Conservation (phyloP, 2,797 vertebrate genomes). For the Cottoperca gobio region DNA sequence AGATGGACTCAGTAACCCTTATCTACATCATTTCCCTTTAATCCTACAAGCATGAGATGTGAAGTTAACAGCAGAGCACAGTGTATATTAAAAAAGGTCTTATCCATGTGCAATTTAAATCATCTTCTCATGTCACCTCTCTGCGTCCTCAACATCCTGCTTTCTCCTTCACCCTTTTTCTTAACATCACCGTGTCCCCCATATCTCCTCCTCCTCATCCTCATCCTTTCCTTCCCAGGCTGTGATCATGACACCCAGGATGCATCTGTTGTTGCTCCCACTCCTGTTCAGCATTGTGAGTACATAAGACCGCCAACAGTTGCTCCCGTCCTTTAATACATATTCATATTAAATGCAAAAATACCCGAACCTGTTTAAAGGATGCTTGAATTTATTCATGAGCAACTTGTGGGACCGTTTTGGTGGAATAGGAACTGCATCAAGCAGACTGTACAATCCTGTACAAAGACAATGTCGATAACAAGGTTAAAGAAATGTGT, state of each 20-base stretch:
- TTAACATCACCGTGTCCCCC: conserved; percentile 18
- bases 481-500: conserved; percentile 13
- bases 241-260: conserved; percentile 73
- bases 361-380: conserved; percentile 33
- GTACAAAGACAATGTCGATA: neutral
- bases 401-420: neutral
- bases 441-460: no score
- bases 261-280: conserved; percentile 78
- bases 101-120: conserved; percentile 20
- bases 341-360: conserved; percentile 51
- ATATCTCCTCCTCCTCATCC: conserved; percentile 30
- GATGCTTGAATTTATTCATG: conserved; percentile 16
- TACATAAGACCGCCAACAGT: conserved; percentile 59
- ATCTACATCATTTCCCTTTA: neutral
- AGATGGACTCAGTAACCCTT: neutral
- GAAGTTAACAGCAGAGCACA: neutral
- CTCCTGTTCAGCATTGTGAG: conserved; percentile 78
- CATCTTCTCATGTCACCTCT: conserved; percentile 33
- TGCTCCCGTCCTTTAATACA: conserved; percentile 34
- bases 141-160: conserved; percentile 24
- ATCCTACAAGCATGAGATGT: neutral
- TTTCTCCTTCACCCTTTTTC: conserved; percentile 11
- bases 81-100: neutral
- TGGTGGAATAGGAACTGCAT: neutral
- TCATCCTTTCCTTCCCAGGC: conserved; percentile 55